Percentiles rank a stretch among this genome's conserved stretches.
These are phyloP conservation scores for Tetragonisca angustula DNA, from an alignment of 2,888 invertebrate species.

Conservation along the genomic window DNA sequence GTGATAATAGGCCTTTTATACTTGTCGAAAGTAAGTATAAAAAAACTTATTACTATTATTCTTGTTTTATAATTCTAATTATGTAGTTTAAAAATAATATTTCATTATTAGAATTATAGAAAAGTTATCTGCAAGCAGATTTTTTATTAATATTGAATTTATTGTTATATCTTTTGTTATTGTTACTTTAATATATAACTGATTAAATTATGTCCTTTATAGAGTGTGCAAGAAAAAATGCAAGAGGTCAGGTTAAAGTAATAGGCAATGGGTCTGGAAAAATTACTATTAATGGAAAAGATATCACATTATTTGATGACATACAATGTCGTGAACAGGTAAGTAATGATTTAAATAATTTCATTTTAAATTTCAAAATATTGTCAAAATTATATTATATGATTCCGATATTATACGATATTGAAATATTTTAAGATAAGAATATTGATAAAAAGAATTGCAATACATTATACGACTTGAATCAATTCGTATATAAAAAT, in stretches of 20 bases:
- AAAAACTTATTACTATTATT: constrained; percentile 18
- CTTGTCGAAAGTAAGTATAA: constrained; percentile 66
- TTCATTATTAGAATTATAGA: neutral
- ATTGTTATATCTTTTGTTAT: neutral
- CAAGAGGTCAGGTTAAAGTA: constrained; percentile 92
- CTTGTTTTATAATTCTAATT: constrained; percentile 18
- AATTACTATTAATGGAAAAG: constrained; percentile 92
- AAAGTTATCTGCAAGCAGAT: neutral
- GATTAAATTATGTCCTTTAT: constrained; percentile 62
- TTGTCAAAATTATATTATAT: neutral
- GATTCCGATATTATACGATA: neutral
- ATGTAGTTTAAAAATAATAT: constrained; percentile 18
- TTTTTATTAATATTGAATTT: constrained; percentile 2
- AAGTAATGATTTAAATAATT: constrained; percentile 67
- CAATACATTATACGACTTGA: neutral
- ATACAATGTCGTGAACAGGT: constrained; percentile 92
- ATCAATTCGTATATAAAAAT: neutral
- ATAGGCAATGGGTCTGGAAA: constrained; percentile 93
- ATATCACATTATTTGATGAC: constrained; percentile 91
- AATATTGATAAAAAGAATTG: neutral
- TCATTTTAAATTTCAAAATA: neutral
- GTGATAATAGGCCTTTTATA: constrained; percentile 89
- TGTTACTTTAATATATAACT: neutral
- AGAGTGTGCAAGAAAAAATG: constrained; percentile 90
- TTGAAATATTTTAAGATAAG: neutral